phyloP scores from a whole-genome alignment of 2,888 invertebrate genomes.

The Dryomyza anilis region DNA sequence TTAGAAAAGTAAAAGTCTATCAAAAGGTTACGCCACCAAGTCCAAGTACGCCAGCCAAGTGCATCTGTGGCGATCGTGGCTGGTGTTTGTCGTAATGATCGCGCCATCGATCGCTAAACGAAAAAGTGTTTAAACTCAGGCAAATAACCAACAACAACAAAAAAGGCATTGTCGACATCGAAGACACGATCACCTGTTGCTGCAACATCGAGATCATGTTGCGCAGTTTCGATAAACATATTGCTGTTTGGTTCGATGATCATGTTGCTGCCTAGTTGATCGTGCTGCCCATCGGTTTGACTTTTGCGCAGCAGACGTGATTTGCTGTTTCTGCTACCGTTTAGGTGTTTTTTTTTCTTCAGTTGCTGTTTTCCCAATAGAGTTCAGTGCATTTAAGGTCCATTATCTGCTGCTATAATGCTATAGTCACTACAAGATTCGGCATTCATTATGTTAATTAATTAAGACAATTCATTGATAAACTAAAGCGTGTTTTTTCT shows the following conservation, averaged over 20 bases:
- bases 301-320: constrained; percentile 41
- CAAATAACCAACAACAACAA: background rate
- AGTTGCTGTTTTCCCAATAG: too few species aligned
- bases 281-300: background rate
- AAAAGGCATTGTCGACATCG: background rate
- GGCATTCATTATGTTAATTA: too few species aligned
- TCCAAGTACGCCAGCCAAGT: constrained; percentile 23
- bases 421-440: too few species aligned
- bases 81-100: background rate
- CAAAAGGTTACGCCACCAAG: constrained; percentile 16
- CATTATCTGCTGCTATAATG: too few species aligned
- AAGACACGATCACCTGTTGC: background rate
- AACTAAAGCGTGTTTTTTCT: too few species aligned
- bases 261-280: background rate
- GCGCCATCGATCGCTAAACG: constrained; percentile 14
- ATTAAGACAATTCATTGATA: too few species aligned
- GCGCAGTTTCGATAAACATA: too few species aligned
- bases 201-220: background rate
- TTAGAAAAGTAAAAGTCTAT: constrained; percentile 45
- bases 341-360: too few species aligned
- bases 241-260: background rate
- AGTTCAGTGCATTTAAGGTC: too few species aligned
- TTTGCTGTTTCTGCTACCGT: constrained; percentile 44
- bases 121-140: background rate
- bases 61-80: constrained; percentile 1